These are phyloP conservation scores for Nesogale talazaci DNA, from an alignment of 2,113 vertebrate genomes.

Conservation along the genomic window DNA sequence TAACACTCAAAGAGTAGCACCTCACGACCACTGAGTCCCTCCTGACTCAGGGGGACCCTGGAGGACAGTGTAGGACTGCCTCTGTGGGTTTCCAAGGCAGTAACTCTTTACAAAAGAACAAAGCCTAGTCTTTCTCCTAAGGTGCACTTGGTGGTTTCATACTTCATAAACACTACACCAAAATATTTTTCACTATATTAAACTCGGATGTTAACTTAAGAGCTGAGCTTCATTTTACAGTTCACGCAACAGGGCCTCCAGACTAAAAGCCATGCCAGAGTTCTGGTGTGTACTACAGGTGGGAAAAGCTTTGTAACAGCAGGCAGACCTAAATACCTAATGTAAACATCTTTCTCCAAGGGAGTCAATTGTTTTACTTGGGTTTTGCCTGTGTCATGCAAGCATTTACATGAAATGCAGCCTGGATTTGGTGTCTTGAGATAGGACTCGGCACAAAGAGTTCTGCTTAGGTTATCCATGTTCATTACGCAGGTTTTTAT, in stretches of 20 bases:
- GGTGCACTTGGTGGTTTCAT: no score
- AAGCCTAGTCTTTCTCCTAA: no score
- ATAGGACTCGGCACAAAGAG: not conserved
- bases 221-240: not conserved
- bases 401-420: not conserved
- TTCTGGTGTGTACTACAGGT: no score
- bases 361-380: not conserved
- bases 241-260: not conserved
- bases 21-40: no score
- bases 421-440: not conserved
- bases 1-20: no score
- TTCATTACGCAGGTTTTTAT: no score
- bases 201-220: not conserved
- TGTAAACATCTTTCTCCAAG: not conserved
- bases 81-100: no score
- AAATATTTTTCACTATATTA: not conserved
- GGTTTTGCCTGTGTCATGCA: not conserved
- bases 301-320: not conserved
- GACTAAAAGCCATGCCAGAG: not conserved
- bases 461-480: not conserved
- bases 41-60: no score
- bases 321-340: not conserved
- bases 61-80: no score
- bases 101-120: no score
- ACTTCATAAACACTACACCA: no score